These are phyloP conservation scores for Saccopteryx bilineata DNA, from an alignment of 2,113 vertebrate species.

Conservation along the genomic window DNA sequence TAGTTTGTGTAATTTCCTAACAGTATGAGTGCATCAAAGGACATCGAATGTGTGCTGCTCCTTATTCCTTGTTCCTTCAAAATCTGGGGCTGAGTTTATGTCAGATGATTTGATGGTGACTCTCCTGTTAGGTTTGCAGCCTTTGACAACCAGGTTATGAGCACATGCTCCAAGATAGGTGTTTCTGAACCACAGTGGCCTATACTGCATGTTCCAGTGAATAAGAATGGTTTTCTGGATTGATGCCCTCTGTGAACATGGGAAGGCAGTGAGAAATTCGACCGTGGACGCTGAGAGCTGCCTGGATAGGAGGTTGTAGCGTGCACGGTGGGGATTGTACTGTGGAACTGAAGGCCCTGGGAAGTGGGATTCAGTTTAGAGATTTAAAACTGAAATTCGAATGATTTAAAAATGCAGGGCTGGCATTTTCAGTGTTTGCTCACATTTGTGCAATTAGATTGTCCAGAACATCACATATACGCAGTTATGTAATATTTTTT, in stretches of 20 bases:
- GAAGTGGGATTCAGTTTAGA: background rate
- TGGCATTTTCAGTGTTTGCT: background rate
- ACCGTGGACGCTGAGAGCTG: background rate
- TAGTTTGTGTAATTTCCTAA: background rate
- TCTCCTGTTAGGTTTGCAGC: background rate
- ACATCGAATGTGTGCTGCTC: background rate
- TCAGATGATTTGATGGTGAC: background rate
- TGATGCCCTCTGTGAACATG: background rate
- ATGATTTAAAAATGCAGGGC: background rate
- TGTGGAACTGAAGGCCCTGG: background rate
- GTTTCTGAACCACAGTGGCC: background rate
- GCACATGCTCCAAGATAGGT: background rate
- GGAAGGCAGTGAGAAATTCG: background rate
- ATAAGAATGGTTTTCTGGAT: background rate
- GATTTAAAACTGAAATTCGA: background rate
- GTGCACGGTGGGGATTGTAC: fast-evolving
- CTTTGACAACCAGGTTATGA: background rate
- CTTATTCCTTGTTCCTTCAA: background rate
- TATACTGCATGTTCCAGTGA: background rate
- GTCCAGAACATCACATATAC: background rate
- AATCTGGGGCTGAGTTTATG: background rate
- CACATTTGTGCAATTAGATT: background rate
- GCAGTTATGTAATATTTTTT: background rate
- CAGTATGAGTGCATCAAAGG: background rate
- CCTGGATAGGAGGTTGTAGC: background rate